Percentiles rank a stretch among this genome's conserved stretches.
These are phyloP conservation scores for Triplophysa yarkandensis DNA, from an alignment of 2,797 vertebrate species.

Conservation along the genomic window DNA sequence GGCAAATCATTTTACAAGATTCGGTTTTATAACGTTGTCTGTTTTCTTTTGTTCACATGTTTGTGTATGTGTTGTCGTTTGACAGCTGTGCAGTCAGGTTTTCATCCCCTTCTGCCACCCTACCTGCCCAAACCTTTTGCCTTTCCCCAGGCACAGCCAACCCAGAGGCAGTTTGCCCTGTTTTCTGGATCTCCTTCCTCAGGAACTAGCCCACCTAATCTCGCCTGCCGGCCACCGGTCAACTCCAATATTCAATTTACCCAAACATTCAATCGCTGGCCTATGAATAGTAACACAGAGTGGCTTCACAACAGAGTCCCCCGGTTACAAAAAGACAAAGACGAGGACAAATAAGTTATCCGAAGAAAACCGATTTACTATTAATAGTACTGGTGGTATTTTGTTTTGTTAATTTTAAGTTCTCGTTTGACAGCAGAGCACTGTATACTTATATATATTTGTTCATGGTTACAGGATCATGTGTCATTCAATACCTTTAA, in stretches of 20 bases:
- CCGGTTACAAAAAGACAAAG: conserved; percentile 45
- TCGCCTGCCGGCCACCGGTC: conserved; percentile 51
- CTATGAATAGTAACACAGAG: conserved; percentile 42
- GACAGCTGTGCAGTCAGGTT: conserved; percentile 63
- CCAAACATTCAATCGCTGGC: conserved; percentile 50
- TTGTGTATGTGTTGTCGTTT: conserved; percentile 23
- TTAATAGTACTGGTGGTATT: conserved; percentile 18
- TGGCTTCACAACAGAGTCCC: conserved; percentile 59
- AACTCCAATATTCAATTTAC: conserved; percentile 45
- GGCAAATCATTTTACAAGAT: neutral
- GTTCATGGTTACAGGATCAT: no score
- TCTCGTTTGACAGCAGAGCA: neutral
- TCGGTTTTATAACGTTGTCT: neutral
- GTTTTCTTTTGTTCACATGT: conserved; percentile 1
- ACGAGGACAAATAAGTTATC: conserved; percentile 19
- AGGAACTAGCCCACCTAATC: conserved; percentile 56
- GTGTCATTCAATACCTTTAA: no score
- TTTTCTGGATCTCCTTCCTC: conserved; percentile 52
- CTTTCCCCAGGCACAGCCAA: conserved; percentile 50
- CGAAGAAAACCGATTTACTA: neutral
- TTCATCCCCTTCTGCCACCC: conserved; percentile 67
- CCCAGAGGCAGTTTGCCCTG: conserved; percentile 61
- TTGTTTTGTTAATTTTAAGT: neutral
- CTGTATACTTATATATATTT: no score
- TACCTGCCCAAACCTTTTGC: conserved; percentile 67